Conservation (phyloP, 2,113 vertebrate species). For the Oryzias celebensis region DNA sequence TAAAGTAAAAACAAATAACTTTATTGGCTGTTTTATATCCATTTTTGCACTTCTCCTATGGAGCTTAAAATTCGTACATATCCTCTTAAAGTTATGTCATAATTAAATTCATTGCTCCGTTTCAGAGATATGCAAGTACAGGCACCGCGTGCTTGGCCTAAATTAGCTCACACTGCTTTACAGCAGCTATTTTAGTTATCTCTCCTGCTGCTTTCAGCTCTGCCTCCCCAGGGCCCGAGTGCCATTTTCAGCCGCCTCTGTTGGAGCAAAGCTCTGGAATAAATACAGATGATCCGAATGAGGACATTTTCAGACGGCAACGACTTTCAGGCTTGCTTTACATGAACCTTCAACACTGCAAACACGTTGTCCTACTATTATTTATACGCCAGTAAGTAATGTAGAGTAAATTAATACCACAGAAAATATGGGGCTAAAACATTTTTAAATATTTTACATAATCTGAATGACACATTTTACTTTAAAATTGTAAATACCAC, state of each 20-base stretch:
- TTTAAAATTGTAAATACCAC: too few species aligned
- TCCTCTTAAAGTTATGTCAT: constrained; percentile 26
- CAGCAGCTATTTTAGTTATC: constrained; percentile 39
- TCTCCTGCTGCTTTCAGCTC: constrained; percentile 38
- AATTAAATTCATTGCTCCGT: constrained; percentile 38
- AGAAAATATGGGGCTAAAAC: too few species aligned
- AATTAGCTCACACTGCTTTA: constrained; percentile 47
- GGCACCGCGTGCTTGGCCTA: constrained; percentile 10
- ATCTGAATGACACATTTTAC: too few species aligned
- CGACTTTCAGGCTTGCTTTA: too few species aligned
- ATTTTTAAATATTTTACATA: too few species aligned
- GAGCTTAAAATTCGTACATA: constrained; percentile 18
- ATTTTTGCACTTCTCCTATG: too few species aligned
- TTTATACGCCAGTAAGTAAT: too few species aligned
- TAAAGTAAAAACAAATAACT: neutral
- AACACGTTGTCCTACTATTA: too few species aligned
- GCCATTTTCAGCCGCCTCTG: constrained; percentile 10
- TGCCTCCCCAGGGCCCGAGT: constrained; percentile 23
- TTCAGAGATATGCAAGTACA: constrained; percentile 19
- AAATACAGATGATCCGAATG: constrained; percentile 25
- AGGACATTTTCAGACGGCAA: neutral
- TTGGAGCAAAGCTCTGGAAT: constrained; percentile 17
- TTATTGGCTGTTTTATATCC: neutral
- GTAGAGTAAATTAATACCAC: too few species aligned
- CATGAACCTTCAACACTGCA: too few species aligned